phyloP scores from a whole-genome alignment of 2,888 invertebrate genomes.

The Hecatera dysodea region DNA sequence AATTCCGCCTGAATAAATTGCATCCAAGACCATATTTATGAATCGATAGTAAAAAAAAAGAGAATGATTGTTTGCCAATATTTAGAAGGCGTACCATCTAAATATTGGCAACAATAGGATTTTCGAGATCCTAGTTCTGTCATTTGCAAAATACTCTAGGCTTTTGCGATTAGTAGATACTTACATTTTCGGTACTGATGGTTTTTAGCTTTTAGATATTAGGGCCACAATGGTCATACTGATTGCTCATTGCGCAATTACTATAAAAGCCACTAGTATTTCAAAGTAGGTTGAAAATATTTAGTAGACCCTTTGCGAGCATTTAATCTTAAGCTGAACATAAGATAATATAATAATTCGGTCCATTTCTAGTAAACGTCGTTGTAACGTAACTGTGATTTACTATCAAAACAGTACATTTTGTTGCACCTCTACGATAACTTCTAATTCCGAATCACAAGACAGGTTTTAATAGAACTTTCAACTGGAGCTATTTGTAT shows the following conservation, averaged over 20 bases:
- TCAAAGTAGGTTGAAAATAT: neutral
- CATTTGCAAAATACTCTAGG: neutral
- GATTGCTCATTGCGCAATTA: neutral
- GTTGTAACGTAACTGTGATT: too few relatives aligned
- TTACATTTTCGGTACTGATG: neutral
- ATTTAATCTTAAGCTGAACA: neutral
- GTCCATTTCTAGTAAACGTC: neutral
- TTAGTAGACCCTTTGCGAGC: neutral
- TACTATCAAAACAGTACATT: neutral
- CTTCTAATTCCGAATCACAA: neutral
- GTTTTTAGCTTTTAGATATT: constrained; percentile 5
- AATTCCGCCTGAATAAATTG: too few relatives aligned
- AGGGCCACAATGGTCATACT: neutral
- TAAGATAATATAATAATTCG: neutral
- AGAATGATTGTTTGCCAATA: too few relatives aligned
- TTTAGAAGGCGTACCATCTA: too few relatives aligned
- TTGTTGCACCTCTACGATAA: neutral
- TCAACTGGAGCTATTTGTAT: neutral
- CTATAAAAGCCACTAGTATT: neutral
- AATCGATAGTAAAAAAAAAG: too few relatives aligned
- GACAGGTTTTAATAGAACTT: neutral
- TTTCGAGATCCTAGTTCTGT: neutral
- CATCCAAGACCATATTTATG: too few relatives aligned
- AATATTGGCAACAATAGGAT: too few relatives aligned
- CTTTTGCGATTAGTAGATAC: neutral